These are phyloP conservation scores for Hirundichthys speculiger DNA, from an alignment of 2,113 vertebrate genomes.

Conservation along the genomic window DNA sequence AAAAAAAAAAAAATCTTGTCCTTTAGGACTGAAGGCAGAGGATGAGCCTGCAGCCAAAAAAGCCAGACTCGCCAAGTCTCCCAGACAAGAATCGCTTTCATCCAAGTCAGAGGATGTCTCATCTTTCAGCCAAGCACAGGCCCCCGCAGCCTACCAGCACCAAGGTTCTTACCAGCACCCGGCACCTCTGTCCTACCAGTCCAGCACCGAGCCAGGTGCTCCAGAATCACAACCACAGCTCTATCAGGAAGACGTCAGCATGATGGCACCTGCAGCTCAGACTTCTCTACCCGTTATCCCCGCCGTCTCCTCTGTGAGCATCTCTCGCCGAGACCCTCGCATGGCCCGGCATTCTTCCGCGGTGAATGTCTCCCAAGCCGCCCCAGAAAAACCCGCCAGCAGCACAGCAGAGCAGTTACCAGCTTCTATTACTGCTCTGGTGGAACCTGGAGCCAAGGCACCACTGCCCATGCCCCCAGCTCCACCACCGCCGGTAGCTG, in stretches of 20 bases:
- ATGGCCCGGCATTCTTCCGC: constrained; percentile 81
- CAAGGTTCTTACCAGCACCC: constrained; percentile 46
- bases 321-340: constrained; percentile 92
- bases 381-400: constrained; percentile 41
- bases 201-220: constrained; percentile 52
- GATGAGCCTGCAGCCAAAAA: constrained; percentile 90
- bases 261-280: constrained; percentile 28
- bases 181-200: constrained; percentile 29
- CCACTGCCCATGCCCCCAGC: constrained; percentile 75
- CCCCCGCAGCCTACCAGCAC: constrained; percentile 24
- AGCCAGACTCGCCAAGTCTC: constrained; percentile 74
- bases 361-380: constrained; percentile 32
- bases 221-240: constrained; percentile 56
- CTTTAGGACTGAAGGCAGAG: constrained; percentile 89
- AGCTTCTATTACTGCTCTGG: constrained; percentile 44
- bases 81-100: constrained; percentile 77
- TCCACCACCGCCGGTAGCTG: constrained; percentile 72
- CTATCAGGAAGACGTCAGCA: constrained; percentile 62
- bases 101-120: constrained; percentile 59
- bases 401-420: constrained; percentile 27
- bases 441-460: constrained; percentile 60
- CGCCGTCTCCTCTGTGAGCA: constrained; percentile 84
- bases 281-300: constrained; percentile 43
- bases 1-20: neutral
- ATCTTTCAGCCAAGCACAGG: constrained; percentile 43